Evolutionary conservation across 2,888 invertebrate genomes (phyloP), one percentile per base, ranked within the genome.

Genomic region (Zhengitettix transpicula): DNA sequence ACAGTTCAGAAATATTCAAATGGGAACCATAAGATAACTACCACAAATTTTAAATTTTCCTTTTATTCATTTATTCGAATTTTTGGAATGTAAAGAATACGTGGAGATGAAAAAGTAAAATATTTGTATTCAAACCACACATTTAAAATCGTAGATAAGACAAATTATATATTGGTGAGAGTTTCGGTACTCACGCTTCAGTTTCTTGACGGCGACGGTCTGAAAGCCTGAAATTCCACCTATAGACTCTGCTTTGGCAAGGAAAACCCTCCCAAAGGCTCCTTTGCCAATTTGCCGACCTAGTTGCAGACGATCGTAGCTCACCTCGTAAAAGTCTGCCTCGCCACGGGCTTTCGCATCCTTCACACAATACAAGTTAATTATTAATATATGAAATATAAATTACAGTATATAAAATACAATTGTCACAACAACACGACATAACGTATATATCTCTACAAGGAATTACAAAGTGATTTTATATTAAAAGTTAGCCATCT

Each of bases 241-340:
- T 40, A 79, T 68, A 56, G 75, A 76, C 60, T 79, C 77, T 9
- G 85, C 77, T 1, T 77, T 77, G 0, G 85, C 87, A 17, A 80
- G 77, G 68, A 81, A 85, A 0, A 89, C 89, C 54, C 78, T 76
- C 0, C 89, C 89, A 69, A 89, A 89, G 10, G 87, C 86, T 0
- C 89, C 89, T 65, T 81, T 81, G 1, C 87, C 89, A 65, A 87
- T 79, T 67, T 81, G 71, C 0, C 74, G 71, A 0, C 77, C 77
- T 0, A 81, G 68, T 55, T 75, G 74, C 1, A 83, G 73, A 65
- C 78, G 67, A 2, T 28, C 58, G 63, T 56, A 61, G 57, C 61
- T 63, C n/a, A 64, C 55, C 55, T 64, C 64, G 55, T 53, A 63
- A n/a, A 15, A 41, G 56, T 64, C 64, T 15, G 63, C 64, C 40